Evolutionary conservation across 2,113 vertebrate species (phyloP).

Genomic region (Boulengeromyrus knoepffleri): DNA sequence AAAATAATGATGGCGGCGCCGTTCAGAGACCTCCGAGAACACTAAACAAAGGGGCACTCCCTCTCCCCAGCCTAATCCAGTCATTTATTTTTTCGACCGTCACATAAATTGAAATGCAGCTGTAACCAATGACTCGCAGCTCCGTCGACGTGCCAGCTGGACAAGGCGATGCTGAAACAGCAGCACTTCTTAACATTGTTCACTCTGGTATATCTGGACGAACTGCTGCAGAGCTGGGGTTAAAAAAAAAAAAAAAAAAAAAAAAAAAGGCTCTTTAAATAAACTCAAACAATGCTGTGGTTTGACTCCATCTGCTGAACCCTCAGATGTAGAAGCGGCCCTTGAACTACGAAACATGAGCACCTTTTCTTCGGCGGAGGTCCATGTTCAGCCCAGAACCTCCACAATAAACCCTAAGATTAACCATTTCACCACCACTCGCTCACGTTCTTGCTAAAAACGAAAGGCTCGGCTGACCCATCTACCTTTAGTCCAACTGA

Average conservation of each 20-base stretch:
- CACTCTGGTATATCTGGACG: slow-evolving; percentile 87
- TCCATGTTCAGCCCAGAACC: not conserved
- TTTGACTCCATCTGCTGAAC: slow-evolving; percentile 18
- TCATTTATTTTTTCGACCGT: slow-evolving; percentile 96
- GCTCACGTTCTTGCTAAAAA: not conserved
- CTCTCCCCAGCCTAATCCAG: slow-evolving; percentile 78
- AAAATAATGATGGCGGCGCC: not conserved
- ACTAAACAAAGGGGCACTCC: slow-evolving; percentile 71
- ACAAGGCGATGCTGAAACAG: slow-evolving; percentile 86
- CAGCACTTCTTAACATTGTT: slow-evolving; percentile 74
- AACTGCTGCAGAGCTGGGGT: slow-evolving; percentile 79
- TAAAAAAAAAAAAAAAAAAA: slow-evolving; percentile 34
- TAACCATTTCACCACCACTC: not conserved
- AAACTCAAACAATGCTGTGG: slow-evolving; percentile 62
- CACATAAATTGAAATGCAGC: slow-evolving; percentile 91
- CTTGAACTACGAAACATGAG: slow-evolving; percentile 6
- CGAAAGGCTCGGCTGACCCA: not conserved
- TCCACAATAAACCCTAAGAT: slow-evolving; percentile 6
- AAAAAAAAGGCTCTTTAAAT: slow-evolving; percentile 67
- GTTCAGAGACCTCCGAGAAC: slow-evolving; percentile 14
- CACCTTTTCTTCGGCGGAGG: not conserved
- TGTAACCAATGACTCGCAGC: slow-evolving; percentile 91
- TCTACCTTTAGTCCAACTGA: not conserved
- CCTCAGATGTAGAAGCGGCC: not conserved
- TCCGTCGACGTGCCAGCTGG: slow-evolving; percentile 76